Evolutionary conservation across 2,888 invertebrate species (phyloP).

Genomic region (Andrena marginata): DNA sequence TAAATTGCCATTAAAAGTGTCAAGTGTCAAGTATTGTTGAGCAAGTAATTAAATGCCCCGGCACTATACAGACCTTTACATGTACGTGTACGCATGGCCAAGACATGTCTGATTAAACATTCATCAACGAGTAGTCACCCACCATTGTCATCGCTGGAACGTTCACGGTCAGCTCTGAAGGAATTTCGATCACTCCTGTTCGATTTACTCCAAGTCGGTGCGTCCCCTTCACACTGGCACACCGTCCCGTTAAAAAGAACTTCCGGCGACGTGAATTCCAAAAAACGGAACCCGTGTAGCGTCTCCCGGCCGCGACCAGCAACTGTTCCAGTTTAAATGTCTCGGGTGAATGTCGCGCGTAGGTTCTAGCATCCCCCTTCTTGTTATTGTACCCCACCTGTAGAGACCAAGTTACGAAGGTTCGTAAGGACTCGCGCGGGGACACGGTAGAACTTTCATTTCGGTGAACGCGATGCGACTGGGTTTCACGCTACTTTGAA

Average conservation of each 20-base stretch:
- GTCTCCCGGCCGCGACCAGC: constrained; percentile 68
- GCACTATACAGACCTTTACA: background rate
- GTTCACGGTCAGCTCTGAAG: constrained; percentile 4
- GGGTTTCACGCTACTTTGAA: constrained; percentile 37
- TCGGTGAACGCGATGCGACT: constrained; percentile 58
- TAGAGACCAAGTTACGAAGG: constrained; percentile 49
- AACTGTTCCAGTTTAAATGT: constrained; percentile 80
- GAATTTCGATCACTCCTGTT: background rate
- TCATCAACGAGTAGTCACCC: constrained; percentile 36
- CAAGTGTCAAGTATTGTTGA: background rate
- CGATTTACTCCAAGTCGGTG: background rate
- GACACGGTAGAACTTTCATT: constrained; percentile 68
- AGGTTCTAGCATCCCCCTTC: constrained; percentile 72
- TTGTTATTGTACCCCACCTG: constrained; percentile 68
- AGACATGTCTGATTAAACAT: background rate
- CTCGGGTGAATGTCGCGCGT: constrained; percentile 80
- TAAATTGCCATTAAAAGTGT: background rate
- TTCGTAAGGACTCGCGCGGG: constrained; percentile 61
- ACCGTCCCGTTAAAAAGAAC: constrained; percentile 9
- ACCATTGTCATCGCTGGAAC: constrained; percentile 44
- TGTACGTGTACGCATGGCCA: too few species aligned
- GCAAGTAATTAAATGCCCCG: background rate
- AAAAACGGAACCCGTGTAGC: constrained; percentile 30
- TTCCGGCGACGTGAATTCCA: background rate
- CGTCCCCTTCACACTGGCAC: constrained; percentile 2